Evolutionary conservation across 2,797 vertebrate species (phyloP), one percentile per base, ranked within the genome.

Genomic region (Tokudaia tokunoshimensis): DNA sequence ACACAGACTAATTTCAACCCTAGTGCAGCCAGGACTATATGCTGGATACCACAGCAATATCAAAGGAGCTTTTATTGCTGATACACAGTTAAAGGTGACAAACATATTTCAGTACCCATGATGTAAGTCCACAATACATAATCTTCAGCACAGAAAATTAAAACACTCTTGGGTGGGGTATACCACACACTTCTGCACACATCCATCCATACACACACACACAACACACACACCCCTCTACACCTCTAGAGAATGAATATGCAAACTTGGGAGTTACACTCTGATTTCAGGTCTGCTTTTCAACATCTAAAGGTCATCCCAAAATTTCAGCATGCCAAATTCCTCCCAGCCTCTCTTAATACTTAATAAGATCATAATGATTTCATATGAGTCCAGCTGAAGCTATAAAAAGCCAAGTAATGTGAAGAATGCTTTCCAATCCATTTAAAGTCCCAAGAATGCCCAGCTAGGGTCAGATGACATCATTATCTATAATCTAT

Each of bases 341-440:
- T 72, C 89, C 80, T 92, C 59, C 89, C 55, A 80, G 70, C 13
- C 86, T 94, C 93, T 89, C 94, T 97, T 92, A 97, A 96, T 97
- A 97, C 90, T 97, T 97, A 96, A 89, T 95, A 95, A 94, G 86
- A 96, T 97, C 96, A 96, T 97, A 96, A 97, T 85, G 89, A 97
- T 94, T 96, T 97, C 83, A 94, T 93, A 72, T 89, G 94, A 94
- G 75, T 84, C 83, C 72, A 95, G 92, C 91, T 94, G 94, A 79
- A 93, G 92, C 95, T 96, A 97, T 96, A 97, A 98, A 97, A 98
- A 97, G 95, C 80, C 47, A 70, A 89, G 92, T 85, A 96, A 89
- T 83, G 44, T 84, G 83, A 97, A 10, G 52, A 88, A 95, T 41
- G 76, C 76, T 95, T 90, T 97, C 76, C 82, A 87, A 91, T 95